phyloP scores from a whole-genome alignment of 1,140 invertebrate genomes.

The Drosophila equinoxialis region DNA sequence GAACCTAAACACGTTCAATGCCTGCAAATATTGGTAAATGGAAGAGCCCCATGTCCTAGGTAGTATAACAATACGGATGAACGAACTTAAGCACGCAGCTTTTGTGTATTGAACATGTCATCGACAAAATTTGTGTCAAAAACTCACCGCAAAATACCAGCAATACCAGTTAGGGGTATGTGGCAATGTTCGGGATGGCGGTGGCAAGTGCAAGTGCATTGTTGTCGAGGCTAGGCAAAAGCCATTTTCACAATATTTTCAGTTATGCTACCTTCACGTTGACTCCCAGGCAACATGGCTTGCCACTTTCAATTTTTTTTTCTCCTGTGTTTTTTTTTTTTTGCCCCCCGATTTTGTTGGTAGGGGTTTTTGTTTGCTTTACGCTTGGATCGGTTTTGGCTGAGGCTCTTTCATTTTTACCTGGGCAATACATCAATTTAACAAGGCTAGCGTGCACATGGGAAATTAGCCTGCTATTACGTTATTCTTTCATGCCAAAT shows the following conservation, averaged over 20 bases:
- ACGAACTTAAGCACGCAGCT: slow-evolving; percentile 73
- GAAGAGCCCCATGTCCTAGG: slow-evolving; percentile 32
- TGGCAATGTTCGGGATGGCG: too few relatives aligned
- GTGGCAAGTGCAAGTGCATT: slow-evolving; percentile 37
- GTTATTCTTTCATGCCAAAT: slow-evolving; percentile 51
- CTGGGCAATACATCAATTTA: slow-evolving; percentile 71
- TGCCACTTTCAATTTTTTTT: slow-evolving; percentile 36
- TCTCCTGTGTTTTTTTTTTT: background rate
- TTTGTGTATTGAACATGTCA: slow-evolving; percentile 80
- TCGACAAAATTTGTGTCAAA: slow-evolving; percentile 77
- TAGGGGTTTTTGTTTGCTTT: background rate
- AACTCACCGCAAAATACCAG: slow-evolving; percentile 60
- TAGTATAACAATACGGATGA: slow-evolving; percentile 63
- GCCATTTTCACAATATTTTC: slow-evolving; percentile 71
- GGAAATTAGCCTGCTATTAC: slow-evolving; percentile 77
- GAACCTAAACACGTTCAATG: slow-evolving; percentile 61
- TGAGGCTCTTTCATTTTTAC: slow-evolving; percentile 24
- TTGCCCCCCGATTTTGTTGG: too few relatives aligned
- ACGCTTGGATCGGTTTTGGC: slow-evolving; percentile 1
- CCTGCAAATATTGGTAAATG: slow-evolving; percentile 54
- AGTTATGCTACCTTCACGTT: slow-evolving; percentile 45
- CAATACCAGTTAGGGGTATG: background rate
- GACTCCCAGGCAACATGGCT: slow-evolving; percentile 47
- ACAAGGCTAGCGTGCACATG: slow-evolving; percentile 77
- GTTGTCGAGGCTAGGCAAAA: slow-evolving; percentile 56